A percentile compares a stretch with the other conserved stretches of the same genome.
Evolutionary conservation across 2,113 vertebrate genomes (phyloP).

Genomic region (Pelecanus crispus): DNA sequence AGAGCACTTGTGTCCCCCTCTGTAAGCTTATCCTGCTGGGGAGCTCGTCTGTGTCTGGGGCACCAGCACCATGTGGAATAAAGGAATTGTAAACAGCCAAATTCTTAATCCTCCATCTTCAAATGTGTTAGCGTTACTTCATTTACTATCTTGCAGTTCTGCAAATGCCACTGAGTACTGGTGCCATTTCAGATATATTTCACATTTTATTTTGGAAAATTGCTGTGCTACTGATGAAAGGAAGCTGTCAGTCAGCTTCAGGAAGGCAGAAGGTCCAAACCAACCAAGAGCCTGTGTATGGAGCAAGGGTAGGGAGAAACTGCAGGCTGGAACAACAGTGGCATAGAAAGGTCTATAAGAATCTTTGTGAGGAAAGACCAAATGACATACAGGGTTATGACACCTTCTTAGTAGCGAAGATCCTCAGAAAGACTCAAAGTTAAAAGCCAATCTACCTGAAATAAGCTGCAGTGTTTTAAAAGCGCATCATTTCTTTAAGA

Average conservation of each 20-base stretch:
- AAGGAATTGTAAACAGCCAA: not conserved
- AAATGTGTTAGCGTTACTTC: not conserved
- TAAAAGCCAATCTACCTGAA: not conserved
- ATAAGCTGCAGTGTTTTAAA: not conserved
- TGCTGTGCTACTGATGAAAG: not conserved
- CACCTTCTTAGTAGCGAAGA: not conserved
- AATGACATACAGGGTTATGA: not conserved
- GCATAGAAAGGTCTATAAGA: not conserved
- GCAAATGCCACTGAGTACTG: not conserved
- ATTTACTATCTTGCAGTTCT: not conserved
- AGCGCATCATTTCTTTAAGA: fast-evolving
- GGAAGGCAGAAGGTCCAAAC: not conserved
- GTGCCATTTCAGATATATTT: not conserved
- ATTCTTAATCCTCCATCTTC: not conserved
- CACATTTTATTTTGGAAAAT: not conserved
- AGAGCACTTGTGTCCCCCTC: fast-evolving
- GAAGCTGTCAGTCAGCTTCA: not conserved
- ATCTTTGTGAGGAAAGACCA: not conserved
- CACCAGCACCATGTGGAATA: not conserved
- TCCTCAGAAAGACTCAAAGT: not conserved
- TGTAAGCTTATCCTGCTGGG: not conserved
- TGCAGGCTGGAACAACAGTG: not conserved
- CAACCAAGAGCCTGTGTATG: not conserved
- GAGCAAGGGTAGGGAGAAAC: not conserved
- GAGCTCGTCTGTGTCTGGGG: not conserved